Base-by-base conservation (phyloP, 2,888 invertebrate genomes). In the Apocheima hispidaria region DNA sequence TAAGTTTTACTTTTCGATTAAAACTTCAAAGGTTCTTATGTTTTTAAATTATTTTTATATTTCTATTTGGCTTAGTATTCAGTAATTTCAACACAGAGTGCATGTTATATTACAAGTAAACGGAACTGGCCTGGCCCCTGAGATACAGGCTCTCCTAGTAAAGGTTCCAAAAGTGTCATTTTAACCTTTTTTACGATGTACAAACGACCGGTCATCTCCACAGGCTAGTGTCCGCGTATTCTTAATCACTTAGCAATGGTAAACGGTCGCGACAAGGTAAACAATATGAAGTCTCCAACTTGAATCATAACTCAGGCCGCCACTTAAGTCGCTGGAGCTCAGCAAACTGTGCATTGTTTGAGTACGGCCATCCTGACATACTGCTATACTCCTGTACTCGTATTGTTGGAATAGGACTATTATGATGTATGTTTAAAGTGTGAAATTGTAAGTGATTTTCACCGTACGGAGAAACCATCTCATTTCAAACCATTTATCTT, bases 231-330 rank as follows among this genome's bases (percentile, higher is more conserved):
- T 69, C 71, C 71, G 77, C 84, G 87, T 86, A 91, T 90, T 92
- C 92, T 87, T 92, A 92, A 92, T 92, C 92, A 92, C 91, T 92
- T 92, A 90, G 87, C 89, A 91, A 86, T 87, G 88, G 89, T 87
- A 87, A 87, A 84, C 86, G 88, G 77, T 77, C 84, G 81, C 86
- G 91, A 91, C 92, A 91, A 90, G 91, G 92, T 91, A 92, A 92
- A 92, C 92, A 92, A 90, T 92, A 91, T 90, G 91, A 92, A 86
- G 87, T 85, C 81, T 21, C 83, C 80, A 90, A 93, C 85, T 93
- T 90, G 84, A 79, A 83, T 92, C 84, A 91, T 92, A 92, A 92
- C 82, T 92, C 90, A 92, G 79, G 78, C 77, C 79, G 73, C 79
- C 78, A 82, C 79, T 74, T 78, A 70, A 71, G 74, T 64, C 69